These are phyloP conservation scores for Cryptosula pallasiana DNA, from an alignment of 2,888 invertebrate species.

Conservation along the genomic window DNA sequence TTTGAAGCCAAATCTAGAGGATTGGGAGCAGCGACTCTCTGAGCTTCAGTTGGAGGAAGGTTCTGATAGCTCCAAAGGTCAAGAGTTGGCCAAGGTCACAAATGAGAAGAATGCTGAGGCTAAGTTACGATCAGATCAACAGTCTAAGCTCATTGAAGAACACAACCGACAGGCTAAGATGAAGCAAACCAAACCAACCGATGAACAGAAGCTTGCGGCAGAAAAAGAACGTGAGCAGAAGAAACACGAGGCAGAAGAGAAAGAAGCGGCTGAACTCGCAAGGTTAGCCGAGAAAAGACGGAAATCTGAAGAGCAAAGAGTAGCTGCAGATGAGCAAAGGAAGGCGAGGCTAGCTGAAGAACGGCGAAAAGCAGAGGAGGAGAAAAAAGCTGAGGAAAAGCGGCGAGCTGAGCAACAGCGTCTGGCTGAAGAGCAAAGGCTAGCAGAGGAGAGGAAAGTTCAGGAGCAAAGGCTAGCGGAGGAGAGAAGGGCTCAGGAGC, in stretches of 20 bases:
- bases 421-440: neutral
- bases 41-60: neutral
- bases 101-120: neutral
- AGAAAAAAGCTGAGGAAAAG: neutral
- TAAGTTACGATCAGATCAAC: neutral
- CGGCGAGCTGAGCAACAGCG: neutral
- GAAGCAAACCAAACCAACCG: neutral
- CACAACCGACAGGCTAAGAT: conserved; percentile 2
- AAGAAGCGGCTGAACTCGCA: conserved; percentile 29
- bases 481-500: neutral
- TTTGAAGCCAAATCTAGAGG: conserved; percentile 5
- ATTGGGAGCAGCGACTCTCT: conserved; percentile 12
- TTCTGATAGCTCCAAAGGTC: neutral
- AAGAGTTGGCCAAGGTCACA: neutral
- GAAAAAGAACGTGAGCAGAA: conserved; percentile 29
- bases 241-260: conserved; percentile 26
- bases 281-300: no score
- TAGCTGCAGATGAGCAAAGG: conserved; percentile 18
- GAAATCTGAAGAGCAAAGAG: conserved; percentile 23
- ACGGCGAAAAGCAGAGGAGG: conserved; percentile 71
- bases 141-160: conserved; percentile 3
- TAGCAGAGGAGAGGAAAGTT: neutral
- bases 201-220: neutral
- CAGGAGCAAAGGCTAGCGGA: neutral
- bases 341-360: conserved; percentile 69